Evolutionary conservation across 2,888 invertebrate genomes (phyloP).

Genomic region (Nasonia oneida): DNA sequence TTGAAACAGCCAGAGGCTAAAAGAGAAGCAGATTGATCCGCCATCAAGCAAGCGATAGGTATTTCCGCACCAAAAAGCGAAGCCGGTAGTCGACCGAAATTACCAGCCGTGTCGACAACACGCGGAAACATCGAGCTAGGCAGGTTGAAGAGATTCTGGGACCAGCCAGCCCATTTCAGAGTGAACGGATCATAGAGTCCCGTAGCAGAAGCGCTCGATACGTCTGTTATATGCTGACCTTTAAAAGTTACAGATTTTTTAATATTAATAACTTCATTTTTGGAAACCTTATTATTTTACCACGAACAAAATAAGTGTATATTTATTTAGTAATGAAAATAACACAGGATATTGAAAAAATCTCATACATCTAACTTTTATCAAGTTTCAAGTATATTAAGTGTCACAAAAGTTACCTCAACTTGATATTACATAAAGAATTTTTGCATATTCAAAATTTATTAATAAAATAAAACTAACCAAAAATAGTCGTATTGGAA

Average conservation of each 20-base stretch:
- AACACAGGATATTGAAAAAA: too few relatives aligned
- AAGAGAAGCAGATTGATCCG: constrained; percentile 94
- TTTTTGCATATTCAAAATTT: too few relatives aligned
- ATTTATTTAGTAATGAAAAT: too few relatives aligned
- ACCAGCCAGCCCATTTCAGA: constrained; percentile 90
- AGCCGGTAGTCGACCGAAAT: constrained; percentile 86
- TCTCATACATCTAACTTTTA: too few relatives aligned
- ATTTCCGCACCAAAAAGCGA: constrained; percentile 88
- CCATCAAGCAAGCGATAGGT: constrained; percentile 89
- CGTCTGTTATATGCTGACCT: constrained; percentile 88
- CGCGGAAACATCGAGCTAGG: constrained; percentile 88
- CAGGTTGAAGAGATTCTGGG: constrained; percentile 86
- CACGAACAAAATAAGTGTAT: too few relatives aligned
- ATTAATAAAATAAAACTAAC: too few relatives aligned
- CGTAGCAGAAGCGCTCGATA: constrained; percentile 94
- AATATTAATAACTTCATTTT: too few relatives aligned
- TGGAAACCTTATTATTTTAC: too few relatives aligned
- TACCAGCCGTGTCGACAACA: constrained; percentile 88
- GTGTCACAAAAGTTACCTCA: too few relatives aligned
- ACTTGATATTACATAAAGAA: too few relatives aligned
- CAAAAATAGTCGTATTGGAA: too few relatives aligned
- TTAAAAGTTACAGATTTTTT: constrained; percentile 6
- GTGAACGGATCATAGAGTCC: constrained; percentile 97
- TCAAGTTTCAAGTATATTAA: too few relatives aligned
- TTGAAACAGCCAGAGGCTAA: constrained; percentile 92